Percentiles rank a stretch among this genome's conserved stretches.
These are phyloP conservation scores for Apeira syringaria DNA, from an alignment of 2,888 invertebrate species.

Conservation along the genomic window DNA sequence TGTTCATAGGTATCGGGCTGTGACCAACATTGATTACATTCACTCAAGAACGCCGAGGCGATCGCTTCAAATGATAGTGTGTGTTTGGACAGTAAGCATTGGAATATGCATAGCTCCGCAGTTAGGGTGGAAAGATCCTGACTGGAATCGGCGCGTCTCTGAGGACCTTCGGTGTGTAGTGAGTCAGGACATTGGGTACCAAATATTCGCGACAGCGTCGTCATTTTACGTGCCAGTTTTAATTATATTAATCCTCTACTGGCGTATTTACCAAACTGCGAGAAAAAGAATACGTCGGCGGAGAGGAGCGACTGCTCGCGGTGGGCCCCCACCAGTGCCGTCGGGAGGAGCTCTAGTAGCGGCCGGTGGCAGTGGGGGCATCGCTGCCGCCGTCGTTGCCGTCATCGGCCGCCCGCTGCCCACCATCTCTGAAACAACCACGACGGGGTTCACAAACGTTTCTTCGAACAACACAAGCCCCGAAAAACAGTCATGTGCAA, in stretches of 20 bases:
- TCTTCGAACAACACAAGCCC: constrained; percentile 90
- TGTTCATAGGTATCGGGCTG: constrained; percentile 91
- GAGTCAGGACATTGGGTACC: constrained; percentile 92
- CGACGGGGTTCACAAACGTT: constrained; percentile 89
- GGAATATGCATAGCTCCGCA: constrained; percentile 94
- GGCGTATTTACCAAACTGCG: constrained; percentile 95
- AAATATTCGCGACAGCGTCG: constrained; percentile 95
- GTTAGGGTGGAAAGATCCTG: constrained; percentile 90
- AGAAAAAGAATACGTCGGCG: constrained; percentile 91
- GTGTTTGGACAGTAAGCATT: constrained; percentile 93
- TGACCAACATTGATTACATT: constrained; percentile 95
- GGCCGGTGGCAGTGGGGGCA: constrained; percentile 88
- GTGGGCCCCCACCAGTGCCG: constrained; percentile 76
- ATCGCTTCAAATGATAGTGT: constrained; percentile 91
- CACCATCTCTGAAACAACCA: constrained; percentile 88
- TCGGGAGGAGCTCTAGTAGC: constrained; percentile 85
- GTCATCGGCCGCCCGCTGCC: constrained; percentile 88
- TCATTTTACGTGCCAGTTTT: constrained; percentile 96
- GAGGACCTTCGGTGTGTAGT: constrained; percentile 89
- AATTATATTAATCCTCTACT: constrained; percentile 94
- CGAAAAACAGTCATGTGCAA: constrained; percentile 88
- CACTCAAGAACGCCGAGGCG: constrained; percentile 90
- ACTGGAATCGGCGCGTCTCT: constrained; percentile 81
- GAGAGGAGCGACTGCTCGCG: constrained; percentile 83
- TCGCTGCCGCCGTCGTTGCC: constrained; percentile 89